A percentile compares a stretch with the other conserved stretches of the same genome.
phyloP scores from a whole-genome alignment of 2,888 invertebrate genomes.

The Ctena decussata region DNA sequence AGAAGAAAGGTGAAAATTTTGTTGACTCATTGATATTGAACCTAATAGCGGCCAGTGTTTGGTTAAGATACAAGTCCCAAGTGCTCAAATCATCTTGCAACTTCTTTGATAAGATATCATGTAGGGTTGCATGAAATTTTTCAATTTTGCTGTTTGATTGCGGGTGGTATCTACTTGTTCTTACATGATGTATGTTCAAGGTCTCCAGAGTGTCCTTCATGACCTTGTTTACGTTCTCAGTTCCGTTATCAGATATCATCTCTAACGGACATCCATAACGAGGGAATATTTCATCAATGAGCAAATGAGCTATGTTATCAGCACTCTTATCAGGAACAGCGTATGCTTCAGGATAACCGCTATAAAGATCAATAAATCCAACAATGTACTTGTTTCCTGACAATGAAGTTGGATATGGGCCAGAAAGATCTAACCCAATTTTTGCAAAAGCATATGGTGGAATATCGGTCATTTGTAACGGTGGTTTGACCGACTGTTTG shows the following conservation, averaged over 20 bases:
- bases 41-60: conserved; percentile 21
- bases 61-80: neutral
- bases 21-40: conserved; percentile 47
- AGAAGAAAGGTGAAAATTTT: conserved; percentile 42
- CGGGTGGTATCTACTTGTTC: too few relatives aligned
- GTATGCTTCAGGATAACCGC: neutral
- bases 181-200: neutral
- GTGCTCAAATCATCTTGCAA: neutral
- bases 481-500: too few relatives aligned
- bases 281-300: too few relatives aligned
- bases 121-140: too few relatives aligned
- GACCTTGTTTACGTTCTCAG: neutral
- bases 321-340: neutral
- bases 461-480: neutral
- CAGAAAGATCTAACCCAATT: neutral
- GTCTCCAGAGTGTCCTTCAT: neutral
- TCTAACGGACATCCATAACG: too few relatives aligned
- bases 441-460: neutral
- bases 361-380: neutral
- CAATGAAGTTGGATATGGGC: neutral
- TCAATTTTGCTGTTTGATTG: too few relatives aligned
- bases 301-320: too few relatives aligned
- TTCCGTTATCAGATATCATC: too few relatives aligned
- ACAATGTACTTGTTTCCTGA: neutral
- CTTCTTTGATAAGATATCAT: too few relatives aligned